Conservation (phyloP, 2,113 vertebrate species). For the Bubalus kerabau region DNA sequence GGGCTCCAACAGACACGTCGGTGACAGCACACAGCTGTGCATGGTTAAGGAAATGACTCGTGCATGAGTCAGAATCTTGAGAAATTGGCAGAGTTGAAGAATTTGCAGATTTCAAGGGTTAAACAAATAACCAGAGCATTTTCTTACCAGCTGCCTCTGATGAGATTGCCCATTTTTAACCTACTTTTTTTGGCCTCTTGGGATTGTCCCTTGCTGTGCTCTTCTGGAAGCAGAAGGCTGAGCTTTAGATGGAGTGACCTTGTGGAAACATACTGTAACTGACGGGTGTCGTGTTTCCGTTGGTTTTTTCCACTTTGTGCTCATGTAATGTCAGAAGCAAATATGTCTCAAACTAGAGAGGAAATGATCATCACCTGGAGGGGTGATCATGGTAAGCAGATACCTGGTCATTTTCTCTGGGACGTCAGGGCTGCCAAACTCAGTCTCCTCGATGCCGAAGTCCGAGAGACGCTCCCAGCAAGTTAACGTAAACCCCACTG, state of each 20-base stretch:
- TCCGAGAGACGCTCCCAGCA: accelerated
- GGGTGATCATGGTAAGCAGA: not conserved
- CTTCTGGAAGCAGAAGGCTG: not conserved
- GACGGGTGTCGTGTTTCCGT: accelerated
- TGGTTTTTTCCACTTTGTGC: not conserved
- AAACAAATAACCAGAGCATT: not conserved
- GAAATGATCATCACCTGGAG: not conserved
- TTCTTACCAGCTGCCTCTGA: not conserved
- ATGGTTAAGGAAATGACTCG: not conserved
- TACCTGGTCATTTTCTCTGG: not conserved
- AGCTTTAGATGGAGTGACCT: not conserved
- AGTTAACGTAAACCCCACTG: not conserved
- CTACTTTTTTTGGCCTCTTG: not conserved
- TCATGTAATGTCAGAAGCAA: not conserved
- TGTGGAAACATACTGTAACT: not conserved
- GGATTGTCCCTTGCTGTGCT: accelerated
- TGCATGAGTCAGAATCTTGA: not conserved
- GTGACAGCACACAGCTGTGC: not conserved
- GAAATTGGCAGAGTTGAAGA: not conserved
- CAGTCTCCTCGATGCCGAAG: not conserved
- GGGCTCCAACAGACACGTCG: not conserved
- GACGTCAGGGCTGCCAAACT: not conserved
- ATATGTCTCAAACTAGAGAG: not conserved
- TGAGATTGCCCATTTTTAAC: not conserved
- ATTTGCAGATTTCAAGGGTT: not conserved